Conservation (phyloP, 1,140 invertebrate genomes). For the Cydia strobilella region DNA sequence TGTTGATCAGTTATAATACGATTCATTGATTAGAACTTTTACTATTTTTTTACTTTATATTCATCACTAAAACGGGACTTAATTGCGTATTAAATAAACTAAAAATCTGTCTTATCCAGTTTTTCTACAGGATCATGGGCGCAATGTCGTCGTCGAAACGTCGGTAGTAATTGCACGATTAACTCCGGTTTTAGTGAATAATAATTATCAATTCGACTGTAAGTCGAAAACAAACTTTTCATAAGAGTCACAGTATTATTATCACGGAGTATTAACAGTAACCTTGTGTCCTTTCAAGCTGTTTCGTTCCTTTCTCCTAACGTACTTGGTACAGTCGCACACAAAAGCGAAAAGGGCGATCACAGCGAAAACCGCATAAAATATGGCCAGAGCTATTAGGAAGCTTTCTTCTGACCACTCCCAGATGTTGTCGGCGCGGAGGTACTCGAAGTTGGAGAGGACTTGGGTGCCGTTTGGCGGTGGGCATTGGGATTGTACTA, state of each 20-base stretch:
- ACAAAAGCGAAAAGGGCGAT: conserved; percentile 81
- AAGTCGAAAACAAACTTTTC: not conserved
- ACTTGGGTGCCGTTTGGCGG: conserved; percentile 88
- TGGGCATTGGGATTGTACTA: conserved; percentile 89
- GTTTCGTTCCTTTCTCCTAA: conserved; percentile 61
- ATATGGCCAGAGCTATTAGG: conserved; percentile 81
- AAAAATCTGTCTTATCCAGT: too few species aligned
- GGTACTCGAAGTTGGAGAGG: conserved; percentile 81
- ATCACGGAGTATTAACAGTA: conserved; percentile 72
- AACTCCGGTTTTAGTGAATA: too few species aligned
- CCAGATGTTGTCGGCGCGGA: conserved; percentile 73
- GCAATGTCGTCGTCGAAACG: too few species aligned
- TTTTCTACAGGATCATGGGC: too few species aligned
- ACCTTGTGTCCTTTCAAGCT: conserved; percentile 71
- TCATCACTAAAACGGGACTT: too few species aligned
- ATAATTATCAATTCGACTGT: not conserved
- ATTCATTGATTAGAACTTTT: too few species aligned
- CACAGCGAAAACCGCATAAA: conserved; percentile 82
- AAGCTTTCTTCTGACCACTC: conserved; percentile 80
- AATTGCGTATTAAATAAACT: too few species aligned
- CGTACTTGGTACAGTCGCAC: conserved; percentile 80
- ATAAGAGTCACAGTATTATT: not conserved
- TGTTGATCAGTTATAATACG: too few species aligned
- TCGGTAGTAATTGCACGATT: too few species aligned
- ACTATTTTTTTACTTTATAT: too few species aligned